These are phyloP conservation scores for Limenitis camilla DNA, from an alignment of 2,888 invertebrate genomes.

Conservation along the genomic window DNA sequence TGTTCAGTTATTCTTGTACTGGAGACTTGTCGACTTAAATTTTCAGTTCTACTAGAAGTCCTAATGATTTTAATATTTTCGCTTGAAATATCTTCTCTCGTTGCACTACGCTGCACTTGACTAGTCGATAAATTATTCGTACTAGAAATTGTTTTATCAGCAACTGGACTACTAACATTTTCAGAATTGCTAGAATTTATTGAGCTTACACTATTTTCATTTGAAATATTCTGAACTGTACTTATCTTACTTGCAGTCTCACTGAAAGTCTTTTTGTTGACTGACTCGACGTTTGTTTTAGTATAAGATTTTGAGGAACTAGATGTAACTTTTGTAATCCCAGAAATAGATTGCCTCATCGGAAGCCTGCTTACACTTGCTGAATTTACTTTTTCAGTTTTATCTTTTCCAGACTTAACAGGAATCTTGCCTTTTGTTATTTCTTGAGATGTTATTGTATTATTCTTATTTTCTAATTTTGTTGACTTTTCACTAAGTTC, in stretches of 20 bases:
- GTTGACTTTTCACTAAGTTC: background rate
- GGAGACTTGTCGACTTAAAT: background rate
- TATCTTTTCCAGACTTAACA: background rate
- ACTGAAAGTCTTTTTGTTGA: no score
- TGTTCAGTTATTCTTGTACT: background rate
- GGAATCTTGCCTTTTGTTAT: slow-evolving; percentile 3
- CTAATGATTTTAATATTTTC: background rate
- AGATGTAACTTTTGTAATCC: background rate
- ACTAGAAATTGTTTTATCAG: no score
- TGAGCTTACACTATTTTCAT: no score
- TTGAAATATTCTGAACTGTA: no score
- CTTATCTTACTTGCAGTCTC: no score
- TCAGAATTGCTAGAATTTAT: no score
- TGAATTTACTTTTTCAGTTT: slow-evolving; percentile 7
- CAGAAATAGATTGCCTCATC: background rate
- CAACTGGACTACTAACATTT: no score
- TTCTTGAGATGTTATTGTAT: background rate
- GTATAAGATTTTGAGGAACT: background rate
- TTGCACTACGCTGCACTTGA: background rate
- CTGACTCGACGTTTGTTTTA: background rate
- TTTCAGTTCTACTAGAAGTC: background rate
- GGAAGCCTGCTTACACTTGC: slow-evolving; percentile 4
- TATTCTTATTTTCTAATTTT: no score
- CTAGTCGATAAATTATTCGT: no score
- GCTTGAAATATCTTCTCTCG: background rate